Percentiles rank a stretch among this genome's conserved stretches.
Evolutionary conservation across 2,113 vertebrate species (phyloP).

Genomic region (Otocyon megalotis): DNA sequence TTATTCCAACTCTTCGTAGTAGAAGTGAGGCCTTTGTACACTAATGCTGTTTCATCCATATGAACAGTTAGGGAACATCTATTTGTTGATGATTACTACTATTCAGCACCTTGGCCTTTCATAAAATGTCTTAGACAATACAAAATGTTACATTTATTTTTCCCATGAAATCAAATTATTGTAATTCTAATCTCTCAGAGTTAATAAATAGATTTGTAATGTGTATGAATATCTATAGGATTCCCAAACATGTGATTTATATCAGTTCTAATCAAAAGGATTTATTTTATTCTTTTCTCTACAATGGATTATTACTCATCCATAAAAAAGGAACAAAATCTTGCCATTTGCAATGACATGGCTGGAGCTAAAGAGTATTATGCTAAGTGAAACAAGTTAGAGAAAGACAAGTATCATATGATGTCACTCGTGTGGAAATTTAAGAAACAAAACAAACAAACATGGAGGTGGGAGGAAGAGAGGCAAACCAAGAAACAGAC

Average conservation of each 20-base stretch:
- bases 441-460: too few relatives aligned
- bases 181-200: not conserved
- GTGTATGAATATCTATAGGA: not conserved
- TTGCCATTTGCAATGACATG: too few relatives aligned
- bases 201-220: not conserved
- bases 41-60: not conserved
- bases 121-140: not conserved
- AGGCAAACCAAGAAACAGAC: too few relatives aligned
- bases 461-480: too few relatives aligned
- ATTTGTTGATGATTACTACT: not conserved
- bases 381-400: too few relatives aligned
- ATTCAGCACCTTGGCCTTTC: not conserved
- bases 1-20: not conserved
- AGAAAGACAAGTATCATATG: too few relatives aligned
- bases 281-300: too few relatives aligned
- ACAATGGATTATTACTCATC: too few relatives aligned
- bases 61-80: not conserved
- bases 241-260: not conserved
- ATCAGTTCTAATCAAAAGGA: not conserved
- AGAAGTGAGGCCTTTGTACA: not conserved
- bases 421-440: too few relatives aligned
- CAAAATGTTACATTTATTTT: not conserved
- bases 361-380: too few relatives aligned
- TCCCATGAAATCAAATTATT: not conserved
- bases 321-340: too few relatives aligned